Conservation (phyloP, 37 sponge, comb jelly and placozoan species). For the Mnemiopsis leidyi region DNA sequence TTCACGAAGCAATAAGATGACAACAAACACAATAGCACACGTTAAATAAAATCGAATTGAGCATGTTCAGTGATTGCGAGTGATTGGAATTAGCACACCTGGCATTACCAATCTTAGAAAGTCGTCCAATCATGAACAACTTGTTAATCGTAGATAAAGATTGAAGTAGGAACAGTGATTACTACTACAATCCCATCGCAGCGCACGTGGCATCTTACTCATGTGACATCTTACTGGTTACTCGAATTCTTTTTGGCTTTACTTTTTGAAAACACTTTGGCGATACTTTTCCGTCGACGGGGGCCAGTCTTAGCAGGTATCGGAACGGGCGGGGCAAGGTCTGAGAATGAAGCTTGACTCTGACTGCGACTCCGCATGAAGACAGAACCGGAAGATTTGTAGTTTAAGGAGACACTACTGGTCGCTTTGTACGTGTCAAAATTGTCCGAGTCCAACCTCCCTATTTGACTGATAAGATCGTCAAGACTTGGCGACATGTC, state of each 20-base stretch:
- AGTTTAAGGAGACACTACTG: neutral
- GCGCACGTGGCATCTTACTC: neutral
- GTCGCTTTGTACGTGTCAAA: neutral
- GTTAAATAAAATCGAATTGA: neutral
- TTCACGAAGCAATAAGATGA: no score
- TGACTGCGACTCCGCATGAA: neutral
- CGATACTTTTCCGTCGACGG: neutral
- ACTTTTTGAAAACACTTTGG: conserved; percentile 20
- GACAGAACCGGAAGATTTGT: neutral
- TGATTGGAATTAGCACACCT: neutral
- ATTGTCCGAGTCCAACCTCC: neutral
- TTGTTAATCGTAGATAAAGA: neutral
- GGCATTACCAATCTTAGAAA: no score
- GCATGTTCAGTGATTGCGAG: neutral
- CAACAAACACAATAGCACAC: no score
- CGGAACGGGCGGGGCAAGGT: neutral
- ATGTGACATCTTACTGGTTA: neutral
- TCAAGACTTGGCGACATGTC: neutral
- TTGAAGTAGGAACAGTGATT: neutral
- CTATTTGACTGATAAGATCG: neutral
- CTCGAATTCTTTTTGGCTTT: conserved; percentile 37
- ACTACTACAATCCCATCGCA: neutral
- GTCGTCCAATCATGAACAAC: neutral
- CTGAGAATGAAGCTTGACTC: neutral
- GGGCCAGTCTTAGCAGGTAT: neutral